These are phyloP conservation scores for Clivina fossor DNA, from an alignment of 2,888 invertebrate species.

Conservation along the genomic window DNA sequence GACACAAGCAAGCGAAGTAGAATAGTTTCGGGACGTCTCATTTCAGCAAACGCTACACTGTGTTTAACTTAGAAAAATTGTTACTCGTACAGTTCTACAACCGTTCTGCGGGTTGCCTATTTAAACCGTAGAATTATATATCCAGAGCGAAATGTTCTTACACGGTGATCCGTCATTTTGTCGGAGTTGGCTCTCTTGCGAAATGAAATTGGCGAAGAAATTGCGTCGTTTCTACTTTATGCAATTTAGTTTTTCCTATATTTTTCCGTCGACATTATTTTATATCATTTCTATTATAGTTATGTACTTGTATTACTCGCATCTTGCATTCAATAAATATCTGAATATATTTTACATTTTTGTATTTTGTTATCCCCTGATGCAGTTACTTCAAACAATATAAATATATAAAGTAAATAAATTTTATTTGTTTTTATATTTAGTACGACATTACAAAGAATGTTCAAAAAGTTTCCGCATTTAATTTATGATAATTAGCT, in stretches of 20 bases:
- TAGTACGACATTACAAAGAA: no score
- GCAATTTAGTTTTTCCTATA: slow-evolving; percentile 2
- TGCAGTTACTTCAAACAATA: no score
- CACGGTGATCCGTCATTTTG: slow-evolving; percentile 21
- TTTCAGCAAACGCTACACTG: slow-evolving; percentile 8
- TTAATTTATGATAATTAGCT: no score
- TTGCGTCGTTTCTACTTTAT: not conserved
- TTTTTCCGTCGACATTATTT: no score
- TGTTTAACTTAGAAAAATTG: slow-evolving; percentile 29
- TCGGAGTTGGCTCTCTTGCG: not conserved
- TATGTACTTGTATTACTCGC: no score
- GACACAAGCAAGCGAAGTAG: slow-evolving; percentile 23
- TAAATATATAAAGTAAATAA: no score
- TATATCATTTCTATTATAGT: no score
- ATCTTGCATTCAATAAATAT: no score
- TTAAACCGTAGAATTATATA: slow-evolving; percentile 17
- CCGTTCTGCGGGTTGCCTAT: slow-evolving; percentile 4
- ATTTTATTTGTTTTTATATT: no score
- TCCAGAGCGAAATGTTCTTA: slow-evolving; percentile 2
- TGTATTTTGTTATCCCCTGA: no score
- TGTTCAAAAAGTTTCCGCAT: no score
- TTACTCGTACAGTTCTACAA: slow-evolving; percentile 7
- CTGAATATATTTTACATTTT: no score
- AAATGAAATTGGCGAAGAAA: not conserved
- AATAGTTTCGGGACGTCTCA: slow-evolving; percentile 6